phyloP scores from a whole-genome alignment of 2,113 vertebrate genomes.

The Ophthalmolycus amberensis region DNA sequence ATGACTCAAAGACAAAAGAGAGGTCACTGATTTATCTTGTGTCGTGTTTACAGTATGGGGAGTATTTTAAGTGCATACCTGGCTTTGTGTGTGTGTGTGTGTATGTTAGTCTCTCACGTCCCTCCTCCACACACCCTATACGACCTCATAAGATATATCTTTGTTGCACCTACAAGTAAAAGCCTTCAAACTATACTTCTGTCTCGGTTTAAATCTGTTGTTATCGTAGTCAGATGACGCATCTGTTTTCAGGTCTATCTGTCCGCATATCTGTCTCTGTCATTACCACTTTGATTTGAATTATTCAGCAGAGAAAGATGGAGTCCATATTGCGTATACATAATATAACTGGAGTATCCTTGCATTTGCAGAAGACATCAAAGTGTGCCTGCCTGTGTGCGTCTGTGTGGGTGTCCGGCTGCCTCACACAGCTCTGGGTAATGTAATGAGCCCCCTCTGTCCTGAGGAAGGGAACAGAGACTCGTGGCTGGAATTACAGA shows the following conservation, averaged over 20 bases:
- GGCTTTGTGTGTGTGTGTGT: background rate
- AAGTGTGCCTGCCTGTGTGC: slow-evolving; percentile 13
- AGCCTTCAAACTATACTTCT: background rate
- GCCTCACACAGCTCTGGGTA: slow-evolving; percentile 45
- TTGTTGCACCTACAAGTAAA: background rate
- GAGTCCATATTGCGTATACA: background rate
- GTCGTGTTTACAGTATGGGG: slow-evolving; percentile 16
- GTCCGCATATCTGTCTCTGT: background rate
- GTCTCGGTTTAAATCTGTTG: background rate
- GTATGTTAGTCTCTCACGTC: no score
- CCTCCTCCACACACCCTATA: background rate
- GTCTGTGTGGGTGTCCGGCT: slow-evolving; percentile 38
- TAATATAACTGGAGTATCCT: background rate
- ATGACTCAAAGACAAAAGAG: slow-evolving; percentile 23
- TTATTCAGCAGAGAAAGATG: background rate
- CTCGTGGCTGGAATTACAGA: slow-evolving; percentile 81
- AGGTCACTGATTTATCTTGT: slow-evolving; percentile 10
- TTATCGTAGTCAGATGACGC: background rate
- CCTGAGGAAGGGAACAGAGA: slow-evolving; percentile 75
- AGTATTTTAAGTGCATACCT: background rate
- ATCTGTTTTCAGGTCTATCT: background rate
- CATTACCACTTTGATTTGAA: background rate
- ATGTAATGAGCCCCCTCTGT: slow-evolving; percentile 65
- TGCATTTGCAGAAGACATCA: slow-evolving; percentile 11
- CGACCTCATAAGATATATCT: background rate